Percentiles rank a stretch among this genome's conserved stretches.
phyloP scores from a whole-genome alignment of 2,113 vertebrate genomes.

The Blennius ocellaris region DNA sequence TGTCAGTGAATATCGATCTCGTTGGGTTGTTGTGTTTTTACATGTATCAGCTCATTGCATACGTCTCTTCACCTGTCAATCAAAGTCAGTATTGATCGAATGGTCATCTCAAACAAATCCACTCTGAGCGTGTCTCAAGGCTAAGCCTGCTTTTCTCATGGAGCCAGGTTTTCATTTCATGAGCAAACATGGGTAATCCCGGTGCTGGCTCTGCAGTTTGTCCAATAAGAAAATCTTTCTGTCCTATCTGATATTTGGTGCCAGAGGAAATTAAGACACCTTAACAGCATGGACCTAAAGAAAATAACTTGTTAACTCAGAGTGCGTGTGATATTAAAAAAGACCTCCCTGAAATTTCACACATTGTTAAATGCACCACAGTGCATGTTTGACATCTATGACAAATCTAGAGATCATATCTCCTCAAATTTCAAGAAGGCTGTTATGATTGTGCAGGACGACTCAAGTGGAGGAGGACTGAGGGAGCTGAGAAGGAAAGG shows the following conservation, averaged over 20 bases:
- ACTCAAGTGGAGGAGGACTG: conserved; percentile 24
- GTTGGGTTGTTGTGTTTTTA: conserved; percentile 19
- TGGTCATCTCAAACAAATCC: conserved; percentile 28
- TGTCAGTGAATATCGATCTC: conserved; percentile 66
- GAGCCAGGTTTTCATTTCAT: conserved; percentile 60
- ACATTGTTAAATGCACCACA: background rate
- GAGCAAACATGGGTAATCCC: conserved; percentile 62
- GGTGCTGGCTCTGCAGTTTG: conserved; percentile 40
- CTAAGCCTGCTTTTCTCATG: conserved; percentile 34
- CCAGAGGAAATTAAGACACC: conserved; percentile 1
- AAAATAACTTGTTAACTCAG: background rate
- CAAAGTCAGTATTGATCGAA: conserved; percentile 61
- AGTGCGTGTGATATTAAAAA: conserved; percentile 7
- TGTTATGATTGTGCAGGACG: conserved; percentile 8
- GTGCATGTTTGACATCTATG: background rate
- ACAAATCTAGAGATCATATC: background rate
- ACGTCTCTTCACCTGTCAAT: conserved; percentile 55
- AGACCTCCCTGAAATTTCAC: background rate
- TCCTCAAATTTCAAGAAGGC: background rate
- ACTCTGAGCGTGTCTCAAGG: conserved; percentile 37
- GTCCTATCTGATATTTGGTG: conserved; percentile 18
- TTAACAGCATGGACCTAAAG: background rate
- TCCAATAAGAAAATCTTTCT: conserved; percentile 51
- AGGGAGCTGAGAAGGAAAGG: conserved; percentile 45
- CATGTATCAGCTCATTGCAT: conserved; percentile 26